Percentiles rank a stretch among this genome's conserved stretches.
These are phyloP conservation scores for Nematostella vectensis DNA, from an alignment of 92 coral and sea anemone species.

Conservation along the genomic window DNA sequence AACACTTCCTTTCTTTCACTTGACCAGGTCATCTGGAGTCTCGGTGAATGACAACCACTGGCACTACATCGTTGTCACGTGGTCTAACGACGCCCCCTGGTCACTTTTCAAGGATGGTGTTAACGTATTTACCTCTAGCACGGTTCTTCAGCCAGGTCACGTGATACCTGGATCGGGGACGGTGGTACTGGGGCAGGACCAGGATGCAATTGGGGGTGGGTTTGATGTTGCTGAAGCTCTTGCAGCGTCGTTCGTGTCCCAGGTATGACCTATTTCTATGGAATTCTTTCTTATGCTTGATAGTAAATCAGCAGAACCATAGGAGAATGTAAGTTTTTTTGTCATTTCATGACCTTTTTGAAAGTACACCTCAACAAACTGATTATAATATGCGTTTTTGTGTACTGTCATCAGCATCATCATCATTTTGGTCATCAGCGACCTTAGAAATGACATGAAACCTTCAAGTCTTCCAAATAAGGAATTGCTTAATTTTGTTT, in stretches of 20 bases:
- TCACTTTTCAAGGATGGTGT: background rate
- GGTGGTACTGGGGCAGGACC: slow-evolving; percentile 8
- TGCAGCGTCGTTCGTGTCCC: background rate
- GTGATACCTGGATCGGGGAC: slow-evolving; percentile 1
- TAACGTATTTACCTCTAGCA: background rate
- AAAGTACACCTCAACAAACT: no score
- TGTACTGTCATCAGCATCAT: no score
- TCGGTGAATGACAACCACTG: slow-evolving; percentile 1
- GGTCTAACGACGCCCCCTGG: background rate
- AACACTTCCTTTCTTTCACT: background rate
- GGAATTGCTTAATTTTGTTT: no score
- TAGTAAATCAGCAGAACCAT: no score
- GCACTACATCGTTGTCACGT: slow-evolving; percentile 6
- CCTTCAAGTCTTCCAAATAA: no score
- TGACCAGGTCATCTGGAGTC: background rate
- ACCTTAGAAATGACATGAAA: no score
- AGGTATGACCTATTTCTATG: no score
- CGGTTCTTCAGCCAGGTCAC: background rate
- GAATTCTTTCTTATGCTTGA: no score
- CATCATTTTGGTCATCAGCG: no score
- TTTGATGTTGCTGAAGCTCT: slow-evolving; percentile 1
- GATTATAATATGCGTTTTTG: no score
- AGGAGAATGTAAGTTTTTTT: no score
- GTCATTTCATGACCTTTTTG: no score
- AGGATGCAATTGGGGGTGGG: slow-evolving; percentile 8